These are phyloP conservation scores for Apostichopus leukothele DNA, from an alignment of 53 echinoderm and acorn worm species.

Conservation along the genomic window DNA sequence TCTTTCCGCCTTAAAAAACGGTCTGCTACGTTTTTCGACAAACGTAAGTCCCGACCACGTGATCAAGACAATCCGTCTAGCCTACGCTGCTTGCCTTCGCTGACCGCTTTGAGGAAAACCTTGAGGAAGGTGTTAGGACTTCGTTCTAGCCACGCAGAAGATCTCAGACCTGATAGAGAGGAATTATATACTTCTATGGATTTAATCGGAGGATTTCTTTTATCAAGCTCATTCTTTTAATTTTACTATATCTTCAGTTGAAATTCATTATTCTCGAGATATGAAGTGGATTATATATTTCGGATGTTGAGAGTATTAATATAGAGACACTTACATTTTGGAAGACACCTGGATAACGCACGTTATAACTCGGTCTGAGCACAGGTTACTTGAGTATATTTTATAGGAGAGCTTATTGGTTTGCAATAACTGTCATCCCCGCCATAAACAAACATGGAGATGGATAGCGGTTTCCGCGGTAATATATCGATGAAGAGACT, in stretches of 20 bases:
- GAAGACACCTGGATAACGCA: neutral
- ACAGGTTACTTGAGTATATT: too few relatives aligned
- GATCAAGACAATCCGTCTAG: too few relatives aligned
- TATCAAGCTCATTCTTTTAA: constrained; percentile 1
- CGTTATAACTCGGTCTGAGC: neutral
- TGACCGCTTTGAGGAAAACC: neutral
- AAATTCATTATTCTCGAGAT: neutral
- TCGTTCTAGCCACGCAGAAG: neutral
- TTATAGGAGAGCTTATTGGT: neutral
- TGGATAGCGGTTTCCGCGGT: neutral
- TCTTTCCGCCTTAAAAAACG: too few relatives aligned
- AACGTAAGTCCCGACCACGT: too few relatives aligned
- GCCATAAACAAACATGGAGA: neutral
- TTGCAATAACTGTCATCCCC: neutral
- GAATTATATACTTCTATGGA: neutral
- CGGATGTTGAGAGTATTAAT: neutral
- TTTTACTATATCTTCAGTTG: neutral
- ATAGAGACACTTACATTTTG: neutral
- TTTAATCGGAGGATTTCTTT: neutral
- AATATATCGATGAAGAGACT: neutral
- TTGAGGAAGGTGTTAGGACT: neutral
- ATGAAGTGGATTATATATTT: neutral
- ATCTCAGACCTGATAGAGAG: neutral
- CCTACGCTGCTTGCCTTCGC: too few relatives aligned
- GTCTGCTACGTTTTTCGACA: too few relatives aligned